Base-by-base conservation (phyloP, 2,797 vertebrate species). In the Rachycentron canadum region DNA sequence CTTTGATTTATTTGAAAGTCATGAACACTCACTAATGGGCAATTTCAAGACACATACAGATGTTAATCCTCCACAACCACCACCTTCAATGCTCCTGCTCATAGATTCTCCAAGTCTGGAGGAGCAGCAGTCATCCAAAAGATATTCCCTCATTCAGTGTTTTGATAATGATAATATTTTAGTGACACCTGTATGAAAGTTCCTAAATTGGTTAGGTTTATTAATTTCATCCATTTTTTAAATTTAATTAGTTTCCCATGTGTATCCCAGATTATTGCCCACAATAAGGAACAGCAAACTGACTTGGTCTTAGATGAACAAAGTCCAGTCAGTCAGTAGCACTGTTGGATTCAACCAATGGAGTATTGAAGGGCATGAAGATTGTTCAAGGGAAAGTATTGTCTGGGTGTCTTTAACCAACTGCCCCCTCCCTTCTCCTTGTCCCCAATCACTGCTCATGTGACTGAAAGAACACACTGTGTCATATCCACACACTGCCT, bases 401-500 rank as follows among this genome's bases (percentile, higher is more conserved):
- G 21, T 47, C 4, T 53, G 5, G 34, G 45, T 17, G 25, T 23
- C 40, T 47, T 72, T 17, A 16, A 45, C 25, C 23, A 47, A n/a
- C 66, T 30, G 47, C 45, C 14, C 36, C 1, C 16, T 14, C 17
- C 30, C 3, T 45, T 13, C 17, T 40, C 40, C 17, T 52, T 2
- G 9, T 36, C 16, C 21, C 11, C 7, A 36, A 16, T 57, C 58
- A 11, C 32, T 64, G 30, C 7, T 12, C 12, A 5, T 23, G 47
- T 49, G 47, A 17, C 14, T 16, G 40, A 23, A 2, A 30, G 7
- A 12, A 38, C 43, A 57, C 23, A 28, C 36, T 23, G 45, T 8
- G 41, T 47, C 50, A 61, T 23, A 77, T 76, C 23, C 32, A 30
- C 21, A 1, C n/a, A 12, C 63, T 36, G 21, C 61, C 23, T 73